Evolutionary conservation across 2,797 vertebrate species (phyloP).

Genomic region (Rhinella marina): DNA sequence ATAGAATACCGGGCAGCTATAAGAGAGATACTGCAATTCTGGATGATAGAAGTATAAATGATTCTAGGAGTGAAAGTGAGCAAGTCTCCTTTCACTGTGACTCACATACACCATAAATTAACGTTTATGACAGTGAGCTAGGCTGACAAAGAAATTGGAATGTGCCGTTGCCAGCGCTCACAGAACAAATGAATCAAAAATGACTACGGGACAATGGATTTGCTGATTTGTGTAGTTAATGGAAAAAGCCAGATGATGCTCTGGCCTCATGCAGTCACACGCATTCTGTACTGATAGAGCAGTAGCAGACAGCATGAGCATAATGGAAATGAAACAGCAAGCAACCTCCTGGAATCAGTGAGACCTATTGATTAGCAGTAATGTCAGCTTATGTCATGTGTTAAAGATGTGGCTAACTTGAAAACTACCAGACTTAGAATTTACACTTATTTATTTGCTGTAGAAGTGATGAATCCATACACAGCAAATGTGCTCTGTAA

Average conservation of each 20-base stretch:
- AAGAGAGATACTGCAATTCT: not conserved
- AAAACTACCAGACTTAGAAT: conserved; percentile 69
- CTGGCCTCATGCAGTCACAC: not conserved
- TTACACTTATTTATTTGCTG: not conserved
- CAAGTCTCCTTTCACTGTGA: not conserved
- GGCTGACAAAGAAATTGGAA: conserved; percentile 51
- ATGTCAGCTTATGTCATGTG: conserved; percentile 59
- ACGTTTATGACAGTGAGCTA: conserved; percentile 1
- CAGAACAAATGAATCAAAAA: conserved; percentile 51
- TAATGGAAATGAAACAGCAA: conserved; percentile 59
- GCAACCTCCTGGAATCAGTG: conserved; percentile 54
- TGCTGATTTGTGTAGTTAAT: conserved; percentile 57
- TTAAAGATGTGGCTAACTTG: conserved; percentile 59
- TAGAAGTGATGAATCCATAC: no score
- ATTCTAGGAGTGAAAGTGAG: not conserved
- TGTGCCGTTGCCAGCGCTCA: conserved; percentile 40
- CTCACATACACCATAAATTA: conserved; percentile 25
- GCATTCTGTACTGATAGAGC: conserved; percentile 4
- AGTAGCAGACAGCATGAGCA: conserved; percentile 23
- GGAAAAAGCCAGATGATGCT: not conserved
- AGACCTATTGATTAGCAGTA: conserved; percentile 67
- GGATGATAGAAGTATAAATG: not conserved
- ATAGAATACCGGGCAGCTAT: not conserved
- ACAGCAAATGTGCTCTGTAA: no score
- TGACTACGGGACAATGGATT: conserved; percentile 48